Percentiles rank a stretch among this genome's conserved stretches.
phyloP scores from a whole-genome alignment of 2,797 vertebrate species.

The Rhyacichthys aspro region DNA sequence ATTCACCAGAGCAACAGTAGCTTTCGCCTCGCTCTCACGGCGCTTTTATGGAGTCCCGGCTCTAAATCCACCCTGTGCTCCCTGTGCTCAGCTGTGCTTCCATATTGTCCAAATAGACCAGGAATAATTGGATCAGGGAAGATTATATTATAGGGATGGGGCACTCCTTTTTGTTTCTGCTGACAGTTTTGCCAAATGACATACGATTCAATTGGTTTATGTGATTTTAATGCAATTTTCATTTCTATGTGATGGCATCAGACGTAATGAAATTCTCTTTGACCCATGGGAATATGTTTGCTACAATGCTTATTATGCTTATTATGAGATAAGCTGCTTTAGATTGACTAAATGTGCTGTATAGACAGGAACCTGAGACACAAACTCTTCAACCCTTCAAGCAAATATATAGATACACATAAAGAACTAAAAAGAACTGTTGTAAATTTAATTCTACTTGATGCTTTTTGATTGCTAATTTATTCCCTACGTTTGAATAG shows the following conservation, averaged over 20 bases:
- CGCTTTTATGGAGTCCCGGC: conserved; percentile 56
- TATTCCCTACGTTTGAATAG: too few species aligned
- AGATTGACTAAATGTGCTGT: background rate
- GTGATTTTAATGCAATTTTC: conserved; percentile 52
- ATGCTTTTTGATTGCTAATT: too few species aligned
- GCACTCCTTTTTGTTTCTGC: conserved; percentile 43
- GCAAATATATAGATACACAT: too few species aligned
- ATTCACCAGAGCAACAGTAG: conserved; percentile 55
- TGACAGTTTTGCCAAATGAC: conserved; percentile 41
- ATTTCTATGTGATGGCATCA: conserved; percentile 51
- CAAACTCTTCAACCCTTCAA: too few species aligned
- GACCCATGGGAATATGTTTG: conserved; percentile 43
- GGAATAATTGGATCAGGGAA: conserved; percentile 69
- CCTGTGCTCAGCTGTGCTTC: conserved; percentile 50
- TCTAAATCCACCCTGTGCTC: conserved; percentile 66
- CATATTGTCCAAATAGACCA: conserved; percentile 62
- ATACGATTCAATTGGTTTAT: conserved; percentile 54
- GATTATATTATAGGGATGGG: conserved; percentile 40
- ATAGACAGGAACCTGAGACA: too few species aligned
- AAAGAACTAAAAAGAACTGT: too few species aligned
- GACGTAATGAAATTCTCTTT: conserved; percentile 50
- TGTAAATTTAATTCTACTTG: too few species aligned
- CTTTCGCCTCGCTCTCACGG: conserved; percentile 39
- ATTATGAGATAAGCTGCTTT: conserved; percentile 33
- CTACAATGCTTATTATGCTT: conserved; percentile 48